These are phyloP conservation scores for Gymnorhina tibicen DNA, from an alignment of 2,113 vertebrate genomes.

Conservation along the genomic window DNA sequence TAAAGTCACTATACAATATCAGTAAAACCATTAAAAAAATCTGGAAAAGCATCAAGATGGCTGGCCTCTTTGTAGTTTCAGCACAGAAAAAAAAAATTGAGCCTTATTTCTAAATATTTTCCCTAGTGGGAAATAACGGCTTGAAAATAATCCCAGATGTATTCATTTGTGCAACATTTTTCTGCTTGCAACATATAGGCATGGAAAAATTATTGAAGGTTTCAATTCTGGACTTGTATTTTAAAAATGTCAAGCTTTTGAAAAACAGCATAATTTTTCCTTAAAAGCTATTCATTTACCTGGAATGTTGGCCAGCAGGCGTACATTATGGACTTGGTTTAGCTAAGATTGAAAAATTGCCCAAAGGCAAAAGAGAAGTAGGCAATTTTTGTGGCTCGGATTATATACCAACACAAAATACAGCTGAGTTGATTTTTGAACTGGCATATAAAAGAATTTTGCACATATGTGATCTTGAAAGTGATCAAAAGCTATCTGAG, in stretches of 20 bases:
- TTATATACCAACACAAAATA: slow-evolving; percentile 60
- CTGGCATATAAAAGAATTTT: slow-evolving; percentile 39
- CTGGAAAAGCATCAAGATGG: slow-evolving; percentile 81
- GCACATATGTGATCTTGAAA: background rate
- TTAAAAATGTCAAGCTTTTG: slow-evolving; percentile 79
- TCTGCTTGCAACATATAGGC: slow-evolving; percentile 76
- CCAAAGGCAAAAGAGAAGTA: slow-evolving; percentile 65
- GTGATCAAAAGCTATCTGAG: slow-evolving; percentile 2
- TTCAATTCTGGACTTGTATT: slow-evolving; percentile 78
- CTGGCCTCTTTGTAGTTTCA: slow-evolving; percentile 79
- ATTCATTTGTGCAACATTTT: slow-evolving; percentile 80
- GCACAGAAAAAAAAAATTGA: slow-evolving; percentile 65
- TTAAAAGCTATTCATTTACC: slow-evolving; percentile 81
- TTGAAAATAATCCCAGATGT: slow-evolving; percentile 87
- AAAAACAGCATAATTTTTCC: slow-evolving; percentile 79
- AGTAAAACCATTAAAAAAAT: slow-evolving; percentile 79
- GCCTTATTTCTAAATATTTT: slow-evolving; percentile 80
- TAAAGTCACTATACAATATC: slow-evolving; percentile 81
- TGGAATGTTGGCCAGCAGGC: slow-evolving; percentile 80
- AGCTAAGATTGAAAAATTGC: slow-evolving; percentile 77
- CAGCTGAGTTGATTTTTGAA: slow-evolving; percentile 41
- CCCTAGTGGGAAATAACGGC: slow-evolving; percentile 80
- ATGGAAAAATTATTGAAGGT: slow-evolving; percentile 78
- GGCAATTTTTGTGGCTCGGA: slow-evolving; percentile 68
- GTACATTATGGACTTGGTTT: slow-evolving; percentile 76